Conservation (phyloP, 2,888 invertebrate species). For the Andrena marginata region DNA sequence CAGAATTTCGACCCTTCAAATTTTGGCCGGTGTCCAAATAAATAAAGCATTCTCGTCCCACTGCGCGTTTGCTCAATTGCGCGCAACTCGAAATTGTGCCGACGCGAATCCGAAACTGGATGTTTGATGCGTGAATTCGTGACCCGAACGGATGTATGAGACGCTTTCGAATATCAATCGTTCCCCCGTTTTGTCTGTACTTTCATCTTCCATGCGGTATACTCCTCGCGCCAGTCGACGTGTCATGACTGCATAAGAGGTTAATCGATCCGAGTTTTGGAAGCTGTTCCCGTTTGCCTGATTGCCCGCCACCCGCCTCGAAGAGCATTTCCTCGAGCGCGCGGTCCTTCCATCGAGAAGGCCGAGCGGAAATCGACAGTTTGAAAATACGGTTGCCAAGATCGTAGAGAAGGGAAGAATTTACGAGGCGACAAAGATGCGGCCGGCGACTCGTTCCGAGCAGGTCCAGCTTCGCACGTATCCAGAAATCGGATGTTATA, state of each 20-base stretch:
- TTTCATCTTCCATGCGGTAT: neutral
- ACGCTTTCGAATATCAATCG: neutral
- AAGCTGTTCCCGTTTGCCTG: neutral
- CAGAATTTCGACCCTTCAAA: too few relatives aligned
- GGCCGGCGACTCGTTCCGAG: slow-evolving; percentile 30
- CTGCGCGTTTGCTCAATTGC: slow-evolving; percentile 22
- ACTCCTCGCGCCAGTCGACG: neutral
- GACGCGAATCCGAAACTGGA: neutral
- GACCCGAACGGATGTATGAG: neutral
- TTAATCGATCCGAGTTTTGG: neutral
- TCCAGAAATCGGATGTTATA: slow-evolving; percentile 66
- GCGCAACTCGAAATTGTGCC: slow-evolving; percentile 2
- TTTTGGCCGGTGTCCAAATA: too few relatives aligned
- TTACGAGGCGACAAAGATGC: slow-evolving; percentile 20
- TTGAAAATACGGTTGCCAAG: slow-evolving; percentile 56
- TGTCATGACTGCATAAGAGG: neutral
- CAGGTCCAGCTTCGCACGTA: slow-evolving; percentile 42
- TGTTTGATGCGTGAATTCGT: neutral
- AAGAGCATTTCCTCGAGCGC: slow-evolving; percentile 5
- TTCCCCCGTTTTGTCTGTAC: neutral
- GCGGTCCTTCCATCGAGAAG: slow-evolving; percentile 31
- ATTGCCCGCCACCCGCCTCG: slow-evolving; percentile 19
- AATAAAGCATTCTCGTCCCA: too few relatives aligned
- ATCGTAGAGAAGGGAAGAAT: slow-evolving; percentile 43
- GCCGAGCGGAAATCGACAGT: slow-evolving; percentile 44